These are phyloP conservation scores for Danionella dracula DNA, from an alignment of 2,797 vertebrate species.

Conservation along the genomic window DNA sequence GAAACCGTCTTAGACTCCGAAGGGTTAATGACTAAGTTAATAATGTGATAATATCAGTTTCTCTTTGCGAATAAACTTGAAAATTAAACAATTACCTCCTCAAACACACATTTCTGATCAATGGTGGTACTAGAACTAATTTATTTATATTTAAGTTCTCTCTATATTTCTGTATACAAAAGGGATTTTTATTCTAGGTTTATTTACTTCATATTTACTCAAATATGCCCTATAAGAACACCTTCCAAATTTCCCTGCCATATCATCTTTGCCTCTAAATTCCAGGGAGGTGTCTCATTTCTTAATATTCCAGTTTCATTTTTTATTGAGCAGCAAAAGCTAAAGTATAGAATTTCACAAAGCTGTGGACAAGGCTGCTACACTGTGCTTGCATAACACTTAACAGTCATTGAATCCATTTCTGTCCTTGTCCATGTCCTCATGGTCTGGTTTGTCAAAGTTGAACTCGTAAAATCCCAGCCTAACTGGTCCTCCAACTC, in stretches of 20 bases:
- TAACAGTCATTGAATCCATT: neutral
- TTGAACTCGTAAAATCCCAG: conserved; percentile 45
- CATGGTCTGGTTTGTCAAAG: neutral
- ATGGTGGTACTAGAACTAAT: too few species aligned
- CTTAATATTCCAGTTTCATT: neutral
- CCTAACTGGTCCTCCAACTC: conserved; percentile 51
- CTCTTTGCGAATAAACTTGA: too few species aligned
- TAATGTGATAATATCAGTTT: too few species aligned
- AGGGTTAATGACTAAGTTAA: too few species aligned
- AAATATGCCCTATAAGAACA: too few species aligned
- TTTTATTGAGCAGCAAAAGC: neutral
- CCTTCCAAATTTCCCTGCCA: neutral
- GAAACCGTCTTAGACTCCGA: too few species aligned
- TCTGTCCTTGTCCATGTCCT: neutral
- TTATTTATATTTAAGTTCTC: too few species aligned
- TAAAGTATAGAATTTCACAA: neutral
- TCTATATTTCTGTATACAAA: too few species aligned
- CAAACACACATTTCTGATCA: too few species aligned
- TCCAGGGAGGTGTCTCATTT: conserved; percentile 9
- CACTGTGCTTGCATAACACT: neutral
- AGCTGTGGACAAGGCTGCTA: neutral
- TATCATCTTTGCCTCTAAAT: neutral
- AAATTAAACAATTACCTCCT: too few species aligned
- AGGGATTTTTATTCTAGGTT: too few species aligned
- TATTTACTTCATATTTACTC: too few species aligned